Evolutionary conservation across 2,797 vertebrate species (phyloP), one percentile per base, ranked within the genome.

Genomic region (Myripristis jacobus): DNA sequence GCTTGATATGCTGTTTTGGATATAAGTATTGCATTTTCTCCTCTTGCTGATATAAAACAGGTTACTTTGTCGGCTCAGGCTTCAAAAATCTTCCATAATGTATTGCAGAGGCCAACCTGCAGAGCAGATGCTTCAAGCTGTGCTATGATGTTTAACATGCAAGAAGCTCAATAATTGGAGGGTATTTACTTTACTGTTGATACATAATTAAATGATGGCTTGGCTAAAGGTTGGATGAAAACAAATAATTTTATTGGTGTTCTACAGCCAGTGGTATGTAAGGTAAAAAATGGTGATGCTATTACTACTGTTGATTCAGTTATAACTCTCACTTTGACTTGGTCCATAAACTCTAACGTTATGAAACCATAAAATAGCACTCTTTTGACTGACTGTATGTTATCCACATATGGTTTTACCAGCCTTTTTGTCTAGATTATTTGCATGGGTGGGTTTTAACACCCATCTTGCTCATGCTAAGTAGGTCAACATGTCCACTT

Each of bases 121-220:
- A 55, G 4, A 67, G 58, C 80, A 64, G 70, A 83, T 70, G 66
- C 27, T 57, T 52, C 9, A 11, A 15, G n/a, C 13, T 66, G 48
- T 22, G 3, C 21, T 24, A n/a, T 21, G 7, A 66, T 53, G n/a
- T 48, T 44, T 64, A 29, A 48, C 34, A n/a, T 25, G 21, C 19
- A 22, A 25, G 36, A 18, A 27, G 7, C 22, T 29, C 55, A 51
- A 51, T 36, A 13, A 10, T 15, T 47, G n/a, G 18, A 2, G 5
- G 54, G 1, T 31, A 3, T 52, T 56, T 29, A 29, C 2, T 34
- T 68, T 11, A 11, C 6, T 27, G 15, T 11, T 24, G 38, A 13
- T 34, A 51, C 21, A 29, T 36, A 21, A 11, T 38, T 18, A 15
- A 25, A 50, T 6, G 22, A 11, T 36, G 10, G 5, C 7, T 57